phyloP scores from a whole-genome alignment of 2,888 invertebrate species.

The Conchocele bisecta region DNA sequence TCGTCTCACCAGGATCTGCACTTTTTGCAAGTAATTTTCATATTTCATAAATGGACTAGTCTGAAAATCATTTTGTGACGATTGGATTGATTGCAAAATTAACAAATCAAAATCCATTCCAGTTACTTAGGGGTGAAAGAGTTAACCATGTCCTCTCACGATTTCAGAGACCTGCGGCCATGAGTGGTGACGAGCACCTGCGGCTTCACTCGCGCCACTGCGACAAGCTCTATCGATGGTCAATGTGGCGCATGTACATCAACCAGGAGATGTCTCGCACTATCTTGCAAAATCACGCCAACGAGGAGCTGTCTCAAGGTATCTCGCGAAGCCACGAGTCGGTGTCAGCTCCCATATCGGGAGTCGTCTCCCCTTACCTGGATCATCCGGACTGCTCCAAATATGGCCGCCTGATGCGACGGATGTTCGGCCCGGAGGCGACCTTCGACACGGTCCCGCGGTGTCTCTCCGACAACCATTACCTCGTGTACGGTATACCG shows the following conservation, averaged over 20 bases:
- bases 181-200: too few species aligned
- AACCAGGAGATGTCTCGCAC: slow-evolving; percentile 43
- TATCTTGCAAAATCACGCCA: not conserved
- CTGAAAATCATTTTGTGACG: too few species aligned
- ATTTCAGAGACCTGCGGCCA: too few species aligned
- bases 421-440: not conserved
- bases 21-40: too few species aligned
- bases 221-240: slow-evolving; percentile 47
- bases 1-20: too few species aligned
- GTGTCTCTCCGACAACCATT: slow-evolving; percentile 34
- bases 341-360: not conserved
- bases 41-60: too few species aligned
- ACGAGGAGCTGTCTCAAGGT: not conserved
- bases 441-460: not conserved
- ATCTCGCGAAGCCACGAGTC: not conserved
- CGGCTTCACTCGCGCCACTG: slow-evolving; percentile 27
- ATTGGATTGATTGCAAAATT: too few species aligned
- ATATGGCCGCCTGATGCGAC: slow-evolving; percentile 37
- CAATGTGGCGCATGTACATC: slow-evolving; percentile 54
- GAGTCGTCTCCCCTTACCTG: slow-evolving; percentile 30
- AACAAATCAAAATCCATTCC: too few species aligned
- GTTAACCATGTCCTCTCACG: too few species aligned
- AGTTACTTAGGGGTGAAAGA: too few species aligned
- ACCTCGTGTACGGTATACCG: slow-evolving; percentile 46
- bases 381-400: slow-evolving; percentile 29